Conservation (phyloP, 92 coral and sea anemone species). For the Actinernus sp. region DNA sequence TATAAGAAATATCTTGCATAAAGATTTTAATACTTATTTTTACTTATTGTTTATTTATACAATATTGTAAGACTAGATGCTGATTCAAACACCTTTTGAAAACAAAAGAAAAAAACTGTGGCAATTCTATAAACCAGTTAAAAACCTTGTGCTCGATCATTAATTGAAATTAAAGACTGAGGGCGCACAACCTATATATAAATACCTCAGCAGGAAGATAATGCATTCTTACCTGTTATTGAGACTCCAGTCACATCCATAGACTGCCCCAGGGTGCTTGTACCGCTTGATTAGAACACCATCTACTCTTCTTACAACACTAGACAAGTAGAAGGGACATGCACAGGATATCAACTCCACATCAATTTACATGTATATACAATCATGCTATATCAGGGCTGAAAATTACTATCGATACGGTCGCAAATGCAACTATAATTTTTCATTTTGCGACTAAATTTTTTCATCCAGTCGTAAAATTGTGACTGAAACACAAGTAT, state of each 20-base stretch:
- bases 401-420: background rate
- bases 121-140: too few species aligned
- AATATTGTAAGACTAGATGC: too few species aligned
- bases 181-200: background rate
- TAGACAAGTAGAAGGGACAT: background rate
- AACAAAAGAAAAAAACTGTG: background rate
- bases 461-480: too few species aligned
- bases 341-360: background rate
- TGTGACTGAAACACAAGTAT: too few species aligned
- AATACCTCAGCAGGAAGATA: background rate
- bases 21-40: too few species aligned
- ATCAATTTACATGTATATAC: background rate
- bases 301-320: constrained; percentile 93
- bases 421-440: too few species aligned
- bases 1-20: too few species aligned
- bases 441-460: too few species aligned
- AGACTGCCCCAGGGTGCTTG: constrained; percentile 96
- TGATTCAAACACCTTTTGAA: too few species aligned
- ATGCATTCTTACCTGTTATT: constrained; percentile 82
- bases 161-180: too few species aligned
- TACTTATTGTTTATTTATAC: too few species aligned
- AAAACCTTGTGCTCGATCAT: background rate
- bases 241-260: constrained; percentile 99
- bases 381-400: background rate
- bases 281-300: constrained; percentile 84